Conservation (phyloP, 2,797 vertebrate species). For the Botia kubotai region DNA sequence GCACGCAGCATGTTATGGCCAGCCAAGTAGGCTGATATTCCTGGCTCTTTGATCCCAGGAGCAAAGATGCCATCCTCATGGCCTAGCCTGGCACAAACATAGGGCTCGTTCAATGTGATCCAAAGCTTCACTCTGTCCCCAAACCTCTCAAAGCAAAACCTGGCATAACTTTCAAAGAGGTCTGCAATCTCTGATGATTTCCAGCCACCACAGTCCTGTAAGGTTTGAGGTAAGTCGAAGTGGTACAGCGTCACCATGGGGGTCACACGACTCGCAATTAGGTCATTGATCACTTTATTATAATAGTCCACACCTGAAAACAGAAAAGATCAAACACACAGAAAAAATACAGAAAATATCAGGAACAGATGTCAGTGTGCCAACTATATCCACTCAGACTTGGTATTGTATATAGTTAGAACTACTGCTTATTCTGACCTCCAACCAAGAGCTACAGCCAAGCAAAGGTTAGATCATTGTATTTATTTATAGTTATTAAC, state of each 20-base stretch:
- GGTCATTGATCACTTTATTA: constrained; percentile 82
- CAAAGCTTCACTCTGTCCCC: constrained; percentile 83
- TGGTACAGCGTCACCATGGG: constrained; percentile 83
- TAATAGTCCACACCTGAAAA: constrained; percentile 81
- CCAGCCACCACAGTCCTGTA: constrained; percentile 82
- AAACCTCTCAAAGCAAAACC: constrained; percentile 83
- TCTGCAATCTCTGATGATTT: constrained; percentile 69
- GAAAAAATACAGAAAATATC: background rate
- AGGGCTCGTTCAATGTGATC: constrained; percentile 84
- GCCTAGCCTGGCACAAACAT: constrained; percentile 71
- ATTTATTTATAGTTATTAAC: too few species aligned
- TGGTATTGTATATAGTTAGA: too few species aligned
- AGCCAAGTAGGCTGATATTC: constrained; percentile 74
- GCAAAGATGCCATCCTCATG: constrained; percentile 75
- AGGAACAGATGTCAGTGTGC: background rate
- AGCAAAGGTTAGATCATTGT: background rate
- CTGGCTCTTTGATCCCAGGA: constrained; percentile 74
- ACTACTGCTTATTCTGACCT: too few species aligned
- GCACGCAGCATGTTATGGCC: constrained; percentile 82
- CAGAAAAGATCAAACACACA: constrained; percentile 7
- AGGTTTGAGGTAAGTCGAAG: constrained; percentile 83
- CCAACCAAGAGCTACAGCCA: too few species aligned
- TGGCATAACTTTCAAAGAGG: constrained; percentile 78
- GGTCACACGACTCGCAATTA: constrained; percentile 73
- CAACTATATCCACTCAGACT: background rate